A percentile compares a stretch with the other conserved stretches of the same genome.
Conservation (phyloP, 2,113 vertebrate genomes). For the Hydropotes inermis region DNA sequence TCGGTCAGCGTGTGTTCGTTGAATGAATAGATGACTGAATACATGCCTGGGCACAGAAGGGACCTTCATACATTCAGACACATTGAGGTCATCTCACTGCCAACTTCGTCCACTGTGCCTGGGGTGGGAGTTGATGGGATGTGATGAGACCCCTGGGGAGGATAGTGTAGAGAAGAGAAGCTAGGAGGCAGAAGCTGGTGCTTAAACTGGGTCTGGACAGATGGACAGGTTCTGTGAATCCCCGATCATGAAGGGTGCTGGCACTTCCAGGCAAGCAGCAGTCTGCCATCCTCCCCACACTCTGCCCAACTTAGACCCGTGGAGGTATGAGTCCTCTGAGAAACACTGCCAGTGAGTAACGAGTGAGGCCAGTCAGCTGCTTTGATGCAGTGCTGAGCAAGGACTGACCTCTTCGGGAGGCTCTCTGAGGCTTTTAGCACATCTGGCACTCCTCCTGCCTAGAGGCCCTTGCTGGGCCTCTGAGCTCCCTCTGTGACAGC, state of each 20-base stretch:
- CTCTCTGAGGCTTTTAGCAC: background rate
- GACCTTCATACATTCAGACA: background rate
- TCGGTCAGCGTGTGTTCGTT: background rate
- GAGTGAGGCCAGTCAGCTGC: background rate
- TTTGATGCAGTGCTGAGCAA: background rate
- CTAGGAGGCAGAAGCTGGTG: background rate
- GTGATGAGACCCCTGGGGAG: background rate
- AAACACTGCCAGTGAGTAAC: background rate
- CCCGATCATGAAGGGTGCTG: background rate
- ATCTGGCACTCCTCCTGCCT: background rate
- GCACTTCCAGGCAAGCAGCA: background rate
- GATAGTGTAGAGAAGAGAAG: background rate
- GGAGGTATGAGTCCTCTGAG: background rate
- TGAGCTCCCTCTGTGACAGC: background rate
- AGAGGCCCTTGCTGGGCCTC: background rate
- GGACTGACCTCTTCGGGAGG: background rate
- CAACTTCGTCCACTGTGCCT: fast-evolving
- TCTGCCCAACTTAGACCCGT: background rate
- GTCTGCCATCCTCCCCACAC: background rate
- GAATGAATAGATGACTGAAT: background rate
- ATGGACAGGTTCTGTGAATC: background rate
- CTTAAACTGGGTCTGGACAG: background rate
- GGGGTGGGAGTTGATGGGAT: background rate
- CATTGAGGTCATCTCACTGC: background rate
- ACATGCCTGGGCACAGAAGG: no score